These are phyloP conservation scores for Stenurella melanura DNA, from an alignment of 2,888 invertebrate genomes.

Conservation along the genomic window DNA sequence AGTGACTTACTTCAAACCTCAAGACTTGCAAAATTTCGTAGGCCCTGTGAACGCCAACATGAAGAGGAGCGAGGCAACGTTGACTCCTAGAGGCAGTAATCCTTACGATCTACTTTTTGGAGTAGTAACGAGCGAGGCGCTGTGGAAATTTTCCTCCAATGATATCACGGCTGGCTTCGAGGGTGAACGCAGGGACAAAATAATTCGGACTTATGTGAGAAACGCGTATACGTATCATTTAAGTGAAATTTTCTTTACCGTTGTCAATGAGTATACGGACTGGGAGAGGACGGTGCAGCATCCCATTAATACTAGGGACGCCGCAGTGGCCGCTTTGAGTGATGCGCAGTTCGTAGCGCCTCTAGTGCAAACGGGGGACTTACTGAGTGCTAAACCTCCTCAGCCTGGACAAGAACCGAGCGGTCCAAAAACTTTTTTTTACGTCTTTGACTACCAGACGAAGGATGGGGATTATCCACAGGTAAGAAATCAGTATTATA, in stretches of 20 bases:
- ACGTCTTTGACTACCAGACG: slow-evolving; percentile 94
- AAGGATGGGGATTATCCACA: slow-evolving; percentile 92
- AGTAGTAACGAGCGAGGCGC: slow-evolving; percentile 93
- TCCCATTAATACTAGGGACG: slow-evolving; percentile 91
- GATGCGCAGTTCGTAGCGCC: slow-evolving; percentile 97
- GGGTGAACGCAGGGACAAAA: slow-evolving; percentile 89
- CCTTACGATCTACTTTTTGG: slow-evolving; percentile 92
- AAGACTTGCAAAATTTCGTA: slow-evolving; percentile 79
- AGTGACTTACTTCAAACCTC: slow-evolving; percentile 81
- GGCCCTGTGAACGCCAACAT: slow-evolving; percentile 78
- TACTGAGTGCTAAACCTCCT: slow-evolving; percentile 83
- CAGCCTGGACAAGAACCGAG: slow-evolving; percentile 76
- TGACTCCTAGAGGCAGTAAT: slow-evolving; percentile 77
- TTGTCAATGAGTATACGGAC: slow-evolving; percentile 98
- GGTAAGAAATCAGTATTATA: slow-evolving; percentile 76
- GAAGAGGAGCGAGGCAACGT: slow-evolving; percentile 79
- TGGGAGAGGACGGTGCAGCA: slow-evolving; percentile 95
- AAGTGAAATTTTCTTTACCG: slow-evolving; percentile 96
- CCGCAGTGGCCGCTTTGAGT: slow-evolving; percentile 92
- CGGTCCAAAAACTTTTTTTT: slow-evolving; percentile 91
- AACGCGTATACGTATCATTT: slow-evolving; percentile 97
- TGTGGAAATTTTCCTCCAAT: slow-evolving; percentile 90
- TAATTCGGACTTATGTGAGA: slow-evolving; percentile 92
- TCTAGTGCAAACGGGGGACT: slow-evolving; percentile 88
- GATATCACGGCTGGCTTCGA: slow-evolving; percentile 91